A percentile compares a stretch with the other conserved stretches of the same genome.
These are phyloP conservation scores for Acinonyx jubatus DNA, from an alignment of 2,113 vertebrate species.

Conservation along the genomic window DNA sequence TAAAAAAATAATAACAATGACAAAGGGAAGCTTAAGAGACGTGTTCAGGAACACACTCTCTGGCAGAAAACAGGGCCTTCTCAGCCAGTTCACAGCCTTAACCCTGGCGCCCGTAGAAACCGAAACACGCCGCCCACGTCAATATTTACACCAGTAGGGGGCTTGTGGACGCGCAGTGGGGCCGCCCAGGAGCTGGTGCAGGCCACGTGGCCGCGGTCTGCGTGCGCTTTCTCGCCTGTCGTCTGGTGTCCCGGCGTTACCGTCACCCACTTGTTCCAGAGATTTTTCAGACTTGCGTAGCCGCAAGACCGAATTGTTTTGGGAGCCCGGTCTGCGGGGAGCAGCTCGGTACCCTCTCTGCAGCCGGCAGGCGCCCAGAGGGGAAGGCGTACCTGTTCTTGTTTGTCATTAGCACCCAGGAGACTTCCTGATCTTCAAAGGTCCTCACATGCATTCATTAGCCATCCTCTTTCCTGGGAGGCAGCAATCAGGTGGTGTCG, in stretches of 20 bases:
- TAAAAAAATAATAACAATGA: neutral
- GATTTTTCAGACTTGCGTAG: neutral
- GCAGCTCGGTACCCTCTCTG: accelerated
- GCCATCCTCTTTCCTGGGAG: neutral
- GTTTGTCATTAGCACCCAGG: slow-evolving; percentile 54
- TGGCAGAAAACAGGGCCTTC: slow-evolving; percentile 2
- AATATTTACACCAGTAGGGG: neutral
- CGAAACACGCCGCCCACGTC: neutral
- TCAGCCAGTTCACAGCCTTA: neutral
- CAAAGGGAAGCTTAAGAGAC: neutral
- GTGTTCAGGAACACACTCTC: neutral
- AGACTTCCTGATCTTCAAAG: slow-evolving; percentile 73
- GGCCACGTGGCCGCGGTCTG: accelerated
- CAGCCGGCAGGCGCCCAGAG: neutral
- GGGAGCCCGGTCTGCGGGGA: accelerated
- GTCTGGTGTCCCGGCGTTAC: neutral
- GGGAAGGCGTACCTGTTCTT: neutral
- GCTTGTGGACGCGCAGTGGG: neutral
- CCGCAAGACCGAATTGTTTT: neutral
- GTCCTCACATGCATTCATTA: slow-evolving; percentile 67
- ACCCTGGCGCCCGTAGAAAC: slow-evolving; percentile 14
- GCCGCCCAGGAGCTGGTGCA: accelerated
- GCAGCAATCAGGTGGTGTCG: slow-evolving; percentile 60
- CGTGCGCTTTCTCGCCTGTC: neutral
- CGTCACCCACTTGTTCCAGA: accelerated